Percentiles rank a stretch among this genome's conserved stretches.
These are phyloP conservation scores for Campoplex capitator DNA, from an alignment of 2,888 invertebrate genomes.

Conservation along the genomic window DNA sequence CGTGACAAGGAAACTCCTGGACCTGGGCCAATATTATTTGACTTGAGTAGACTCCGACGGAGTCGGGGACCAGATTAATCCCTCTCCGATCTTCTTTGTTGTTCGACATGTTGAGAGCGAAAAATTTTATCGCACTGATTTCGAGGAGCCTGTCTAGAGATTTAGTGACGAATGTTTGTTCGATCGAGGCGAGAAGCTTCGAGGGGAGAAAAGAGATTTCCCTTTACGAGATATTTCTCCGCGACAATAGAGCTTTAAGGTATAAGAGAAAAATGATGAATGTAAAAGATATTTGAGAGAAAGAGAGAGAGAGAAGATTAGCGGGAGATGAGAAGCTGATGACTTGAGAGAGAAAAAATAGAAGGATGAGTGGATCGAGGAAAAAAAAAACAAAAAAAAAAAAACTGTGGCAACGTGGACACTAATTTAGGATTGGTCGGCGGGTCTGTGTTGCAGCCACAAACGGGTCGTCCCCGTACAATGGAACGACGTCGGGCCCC, in stretches of 20 bases:
- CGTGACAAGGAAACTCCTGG: constrained; percentile 27
- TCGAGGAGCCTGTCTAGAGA: constrained; percentile 2
- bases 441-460: constrained; percentile 78
- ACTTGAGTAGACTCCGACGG: background rate
- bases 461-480: constrained; percentile 56
- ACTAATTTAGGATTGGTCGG: constrained; percentile 77
- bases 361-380: constrained; percentile 27
- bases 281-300: background rate
- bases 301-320: background rate
- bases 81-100: background rate
- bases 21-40: constrained; percentile 42
- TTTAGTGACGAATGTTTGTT: constrained; percentile 8
- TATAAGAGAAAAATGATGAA: background rate
- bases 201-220: background rate
- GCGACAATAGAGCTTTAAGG: background rate
- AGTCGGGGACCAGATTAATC: constrained; percentile 7
- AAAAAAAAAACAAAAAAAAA: constrained; percentile 23
- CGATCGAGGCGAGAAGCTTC: background rate
- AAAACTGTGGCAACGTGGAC: constrained; percentile 40
- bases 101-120: background rate
- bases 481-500: constrained; percentile 49
- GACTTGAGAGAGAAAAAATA: constrained; percentile 24
- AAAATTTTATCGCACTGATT: constrained; percentile 19
- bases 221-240: background rate
- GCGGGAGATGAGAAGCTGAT: constrained; percentile 22